These are phyloP conservation scores for Neoascia interrupta DNA, from an alignment of 2,888 invertebrate genomes.

Conservation along the genomic window DNA sequence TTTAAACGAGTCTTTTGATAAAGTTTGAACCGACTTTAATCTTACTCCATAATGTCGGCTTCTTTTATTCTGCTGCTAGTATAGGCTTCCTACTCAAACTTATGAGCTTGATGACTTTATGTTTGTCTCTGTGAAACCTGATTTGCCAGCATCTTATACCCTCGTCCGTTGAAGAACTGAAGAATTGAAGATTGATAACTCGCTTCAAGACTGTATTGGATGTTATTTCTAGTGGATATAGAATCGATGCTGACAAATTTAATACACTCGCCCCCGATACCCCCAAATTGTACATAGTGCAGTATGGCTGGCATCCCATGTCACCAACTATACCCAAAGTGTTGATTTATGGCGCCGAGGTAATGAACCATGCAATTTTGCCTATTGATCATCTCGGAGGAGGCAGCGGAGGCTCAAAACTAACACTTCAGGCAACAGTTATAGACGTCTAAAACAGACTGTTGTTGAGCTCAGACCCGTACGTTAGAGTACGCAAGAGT, in stretches of 20 bases:
- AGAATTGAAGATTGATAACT: too few relatives aligned
- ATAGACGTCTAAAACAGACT: constrained; percentile 1
- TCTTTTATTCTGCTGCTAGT: too few relatives aligned
- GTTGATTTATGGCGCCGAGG: neutral
- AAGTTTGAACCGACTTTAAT: too few relatives aligned
- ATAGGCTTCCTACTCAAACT: too few relatives aligned
- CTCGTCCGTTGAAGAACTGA: too few relatives aligned
- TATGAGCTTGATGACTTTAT: too few relatives aligned
- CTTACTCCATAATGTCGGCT: too few relatives aligned
- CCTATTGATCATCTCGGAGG: too few relatives aligned
- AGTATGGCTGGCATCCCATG: neutral
- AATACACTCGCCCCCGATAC: too few relatives aligned
- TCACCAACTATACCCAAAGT: constrained; percentile 7
- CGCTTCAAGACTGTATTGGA: neutral
- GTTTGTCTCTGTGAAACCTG: too few relatives aligned
- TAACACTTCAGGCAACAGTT: neutral
- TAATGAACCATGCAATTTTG: neutral
- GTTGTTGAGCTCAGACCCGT: constrained; percentile 4
- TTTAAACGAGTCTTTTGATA: too few relatives aligned
- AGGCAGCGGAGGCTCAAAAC: neutral
- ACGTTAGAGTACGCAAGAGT: neutral
- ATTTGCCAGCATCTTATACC: too few relatives aligned
- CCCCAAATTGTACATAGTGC: neutral
- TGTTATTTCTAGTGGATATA: neutral
- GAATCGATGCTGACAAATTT: neutral